phyloP scores from a whole-genome alignment of 1,140 invertebrate species.

The Pectinophora gossypiella region DNA sequence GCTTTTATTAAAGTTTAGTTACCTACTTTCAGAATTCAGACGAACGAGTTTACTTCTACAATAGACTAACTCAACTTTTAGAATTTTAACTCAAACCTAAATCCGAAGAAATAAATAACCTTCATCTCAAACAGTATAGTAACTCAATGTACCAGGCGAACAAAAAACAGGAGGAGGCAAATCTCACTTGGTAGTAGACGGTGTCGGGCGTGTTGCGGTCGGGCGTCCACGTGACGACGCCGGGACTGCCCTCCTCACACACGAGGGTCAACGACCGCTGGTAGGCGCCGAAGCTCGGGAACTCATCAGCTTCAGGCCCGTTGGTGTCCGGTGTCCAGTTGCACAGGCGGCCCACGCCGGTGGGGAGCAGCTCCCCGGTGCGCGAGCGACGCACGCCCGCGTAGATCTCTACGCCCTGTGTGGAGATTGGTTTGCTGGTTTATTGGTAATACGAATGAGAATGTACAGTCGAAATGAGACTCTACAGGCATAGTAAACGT shows the following conservation, averaged over 20 bases:
- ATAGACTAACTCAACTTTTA: no score
- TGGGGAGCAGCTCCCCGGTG: constrained; percentile 81
- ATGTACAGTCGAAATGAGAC: no score
- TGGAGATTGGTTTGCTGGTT: no score
- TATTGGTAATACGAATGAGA: no score
- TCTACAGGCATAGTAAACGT: no score
- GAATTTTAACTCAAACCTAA: no score
- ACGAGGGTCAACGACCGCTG: constrained; percentile 88
- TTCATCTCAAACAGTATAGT: no score
- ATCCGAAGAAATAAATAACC: no score
- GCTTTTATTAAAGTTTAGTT: no score
- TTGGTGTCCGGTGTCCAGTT: constrained; percentile 88
- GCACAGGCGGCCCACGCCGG: constrained; percentile 87
- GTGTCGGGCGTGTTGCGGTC: constrained; percentile 91
- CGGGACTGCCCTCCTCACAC: constrained; percentile 90
- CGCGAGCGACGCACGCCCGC: constrained; percentile 84
- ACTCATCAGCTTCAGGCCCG: constrained; percentile 85
- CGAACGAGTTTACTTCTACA: no score
- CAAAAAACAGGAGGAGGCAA: neutral
- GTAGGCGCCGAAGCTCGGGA: constrained; percentile 91
- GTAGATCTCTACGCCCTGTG: constrained; percentile 86
- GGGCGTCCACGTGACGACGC: constrained; percentile 91
- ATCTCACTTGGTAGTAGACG: constrained; percentile 91
- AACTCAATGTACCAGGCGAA: no score
- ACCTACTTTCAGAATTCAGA: no score